Evolutionary conservation across 2,888 invertebrate species (phyloP).

Genomic region (Drosophila recens): DNA sequence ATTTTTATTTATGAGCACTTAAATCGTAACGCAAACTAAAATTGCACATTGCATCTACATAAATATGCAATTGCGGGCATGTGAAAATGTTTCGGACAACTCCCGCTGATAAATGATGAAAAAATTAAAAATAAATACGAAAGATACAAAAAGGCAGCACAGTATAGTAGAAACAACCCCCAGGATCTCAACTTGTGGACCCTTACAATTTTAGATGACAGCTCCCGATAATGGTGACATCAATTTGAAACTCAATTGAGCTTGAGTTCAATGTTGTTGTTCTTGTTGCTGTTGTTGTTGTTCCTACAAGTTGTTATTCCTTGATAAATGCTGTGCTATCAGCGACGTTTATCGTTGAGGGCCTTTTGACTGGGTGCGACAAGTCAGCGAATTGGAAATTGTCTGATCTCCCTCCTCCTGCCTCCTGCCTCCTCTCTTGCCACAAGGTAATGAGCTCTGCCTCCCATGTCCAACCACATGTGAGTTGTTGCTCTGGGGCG

Average conservation of each 20-base stretch:
- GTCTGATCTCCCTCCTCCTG: background rate
- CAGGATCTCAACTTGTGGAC: conserved; percentile 7
- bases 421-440: background rate
- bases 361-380: conserved; percentile 71
- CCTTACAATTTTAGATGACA: conserved; percentile 77
- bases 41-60: conserved; percentile 79
- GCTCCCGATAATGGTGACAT: conserved; percentile 84
- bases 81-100: conserved; percentile 52
- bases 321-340: conserved; percentile 77
- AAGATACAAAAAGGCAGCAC: conserved; percentile 29
- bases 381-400: conserved; percentile 76
- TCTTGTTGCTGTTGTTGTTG: conserved; percentile 37
- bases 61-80: conserved; percentile 81
- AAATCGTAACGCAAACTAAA: conserved; percentile 77
- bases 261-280: conserved; percentile 51
- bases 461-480: conserved; percentile 19
- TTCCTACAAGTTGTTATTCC: conserved; percentile 57
- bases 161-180: background rate
- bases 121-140: conserved; percentile 75
- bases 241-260: conserved; percentile 85
- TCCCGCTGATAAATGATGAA: conserved; percentile 75
- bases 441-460: conserved; percentile 49
- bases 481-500: conserved; percentile 56
- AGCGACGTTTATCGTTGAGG: conserved; percentile 73
- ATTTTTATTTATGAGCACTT: conserved; percentile 81